Evolutionary conservation across 2,113 vertebrate genomes (phyloP), one percentile per base, ranked within the genome.

Genomic region (Ptychochromis oligacanthus): DNA sequence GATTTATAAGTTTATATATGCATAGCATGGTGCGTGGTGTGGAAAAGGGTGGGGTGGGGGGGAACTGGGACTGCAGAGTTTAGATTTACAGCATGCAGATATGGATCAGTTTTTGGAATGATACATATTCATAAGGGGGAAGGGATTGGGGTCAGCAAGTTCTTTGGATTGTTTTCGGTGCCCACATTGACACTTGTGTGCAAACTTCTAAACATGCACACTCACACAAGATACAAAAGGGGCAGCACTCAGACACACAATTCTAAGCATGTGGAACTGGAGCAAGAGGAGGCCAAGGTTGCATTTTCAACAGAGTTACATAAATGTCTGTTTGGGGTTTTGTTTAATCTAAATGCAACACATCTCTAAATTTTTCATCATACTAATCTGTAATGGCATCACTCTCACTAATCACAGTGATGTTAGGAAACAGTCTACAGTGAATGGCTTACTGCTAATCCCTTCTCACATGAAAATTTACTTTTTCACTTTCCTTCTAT

Each of bases 111-210:
- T 93, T 94, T 84, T 85, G 89, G 80, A 89, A 85, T 85, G 87
- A 93, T 94, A 90, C 88, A 92, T 94, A 94, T 93, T 94, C 92
- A 94, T 92, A 72, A 9, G 87, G 89, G 94, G 87, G 81, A 88
- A 88, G 77, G 92, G 92, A 94, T 94, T 93, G 92, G 83, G 93
- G 90, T 93, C 85, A 82, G 83, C 86, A 78, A 87, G 87, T 92
- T 91, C 90, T 94, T 86, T 89, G 90, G 87, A 90, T 94, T 92
- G 91, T 91, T 91, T 91, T 92, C 75, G 0, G 62, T 49, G 55
- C 79, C 49, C 24, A 28, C 78, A n/a, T 54, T 81, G 90, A 87
- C 88, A 82, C 76, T 77, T 67, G 75, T 78, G 85, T 77, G 80
- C 87, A 82, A 36, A 85, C 70, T 84, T 79, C 46, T 75, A 80